Percentiles rank a stretch among this genome's conserved stretches.
Evolutionary conservation across 2,888 invertebrate genomes (phyloP).

Genomic region (Perizoma flavofasciatum): DNA sequence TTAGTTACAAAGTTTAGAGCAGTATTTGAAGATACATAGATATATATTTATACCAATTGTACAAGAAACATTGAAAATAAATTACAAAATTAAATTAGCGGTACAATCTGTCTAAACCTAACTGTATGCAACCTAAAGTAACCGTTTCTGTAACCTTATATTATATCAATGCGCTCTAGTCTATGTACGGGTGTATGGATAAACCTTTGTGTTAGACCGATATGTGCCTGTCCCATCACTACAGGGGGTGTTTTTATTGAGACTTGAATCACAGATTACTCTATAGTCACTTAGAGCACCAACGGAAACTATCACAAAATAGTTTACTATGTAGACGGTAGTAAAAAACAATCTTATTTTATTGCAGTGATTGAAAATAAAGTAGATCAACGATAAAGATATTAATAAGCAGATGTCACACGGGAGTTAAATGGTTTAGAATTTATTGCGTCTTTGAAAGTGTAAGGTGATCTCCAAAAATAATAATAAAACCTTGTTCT

Average conservation of each 20-base stretch:
- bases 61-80: no score
- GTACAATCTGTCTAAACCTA: no score
- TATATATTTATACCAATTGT: no score
- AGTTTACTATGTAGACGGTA: constrained; percentile 39
- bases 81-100: no score
- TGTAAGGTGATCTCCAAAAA: constrained; percentile 4
- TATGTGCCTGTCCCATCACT: constrained; percentile 55
- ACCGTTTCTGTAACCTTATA: no score
- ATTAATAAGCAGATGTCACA: constrained; percentile 10
- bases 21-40: no score
- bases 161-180: constrained; percentile 2
- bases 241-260: constrained; percentile 67
- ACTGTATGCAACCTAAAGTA: no score
- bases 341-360: constrained; percentile 40
- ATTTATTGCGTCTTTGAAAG: constrained; percentile 4
- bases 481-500: not conserved
- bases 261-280: constrained; percentile 43
- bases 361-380: constrained; percentile 34
- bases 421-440: constrained; percentile 3
- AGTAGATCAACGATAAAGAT: constrained; percentile 33
- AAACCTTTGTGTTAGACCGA: constrained; percentile 43
- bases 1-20: no score
- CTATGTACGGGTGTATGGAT: constrained; percentile 25
- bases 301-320: constrained; percentile 44
- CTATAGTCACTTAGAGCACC: constrained; percentile 23